Percentiles rank a stretch among this genome's conserved stretches.
These are phyloP conservation scores for Cataglyphis cursor DNA, from an alignment of 2,888 invertebrate species.

Conservation along the genomic window DNA sequence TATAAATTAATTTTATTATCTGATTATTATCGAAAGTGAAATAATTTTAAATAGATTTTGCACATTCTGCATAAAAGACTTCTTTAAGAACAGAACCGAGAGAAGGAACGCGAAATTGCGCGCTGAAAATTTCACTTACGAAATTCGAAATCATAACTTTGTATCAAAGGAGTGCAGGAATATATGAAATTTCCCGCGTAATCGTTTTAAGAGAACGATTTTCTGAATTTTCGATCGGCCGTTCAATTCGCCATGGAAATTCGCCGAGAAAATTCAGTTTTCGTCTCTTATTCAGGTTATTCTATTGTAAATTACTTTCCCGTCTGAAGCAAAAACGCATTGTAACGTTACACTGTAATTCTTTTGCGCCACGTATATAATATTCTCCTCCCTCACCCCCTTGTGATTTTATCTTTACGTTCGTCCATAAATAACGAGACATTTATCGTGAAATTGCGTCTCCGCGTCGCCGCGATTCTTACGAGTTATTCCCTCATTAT, in stretches of 20 bases:
- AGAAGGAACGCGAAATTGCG: not conserved
- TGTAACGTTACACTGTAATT: not conserved
- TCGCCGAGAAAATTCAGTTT: not conserved
- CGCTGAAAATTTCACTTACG: conserved; percentile 13
- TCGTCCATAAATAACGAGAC: conserved; percentile 43
- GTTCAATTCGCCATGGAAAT: conserved; percentile 26
- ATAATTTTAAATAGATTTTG: conserved; percentile 17
- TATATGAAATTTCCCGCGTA: conserved; percentile 27
- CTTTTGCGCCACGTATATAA: conserved; percentile 13
- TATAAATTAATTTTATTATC: not conserved
- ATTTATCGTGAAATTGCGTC: conserved; percentile 50
- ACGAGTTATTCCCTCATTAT: conserved; percentile 39
- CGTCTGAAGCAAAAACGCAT: not conserved
- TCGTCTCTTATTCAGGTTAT: conserved; percentile 30
- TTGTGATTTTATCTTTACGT: conserved; percentile 51
- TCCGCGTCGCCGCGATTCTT: conserved; percentile 31
- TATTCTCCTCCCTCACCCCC: not conserved
- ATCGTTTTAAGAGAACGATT: conserved; percentile 24
- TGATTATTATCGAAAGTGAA: not conserved
- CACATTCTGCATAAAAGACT: conserved; percentile 1
- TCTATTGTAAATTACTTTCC: conserved; percentile 23
- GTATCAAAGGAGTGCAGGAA: conserved; percentile 42
- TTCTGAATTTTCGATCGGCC: conserved; percentile 42
- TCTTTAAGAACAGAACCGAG: not conserved
- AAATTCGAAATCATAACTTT: conserved; percentile 45